A percentile compares a stretch with the other conserved stretches of the same genome.
Conservation (phyloP, 2,797 vertebrate species). For the Falco rusticolus region DNA sequence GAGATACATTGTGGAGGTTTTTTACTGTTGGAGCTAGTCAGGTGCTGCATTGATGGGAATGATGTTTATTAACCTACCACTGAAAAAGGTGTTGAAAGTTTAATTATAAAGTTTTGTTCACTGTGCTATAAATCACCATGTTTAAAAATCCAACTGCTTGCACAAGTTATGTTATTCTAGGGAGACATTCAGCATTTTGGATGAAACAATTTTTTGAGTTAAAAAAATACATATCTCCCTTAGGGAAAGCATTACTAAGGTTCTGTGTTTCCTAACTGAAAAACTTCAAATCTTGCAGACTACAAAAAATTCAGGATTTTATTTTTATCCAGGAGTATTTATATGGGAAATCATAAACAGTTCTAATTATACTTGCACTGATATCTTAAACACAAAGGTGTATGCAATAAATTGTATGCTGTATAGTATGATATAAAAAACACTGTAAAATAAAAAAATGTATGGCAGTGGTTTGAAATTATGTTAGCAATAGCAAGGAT, state of each 20-base stretch:
- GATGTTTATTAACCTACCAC: background rate
- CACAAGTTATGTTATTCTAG: background rate
- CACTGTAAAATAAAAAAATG: background rate
- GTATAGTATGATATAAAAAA: background rate
- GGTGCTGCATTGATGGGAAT: background rate
- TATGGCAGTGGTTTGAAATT: background rate
- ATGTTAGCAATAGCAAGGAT: background rate
- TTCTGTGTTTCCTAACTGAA: background rate
- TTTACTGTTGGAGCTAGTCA: background rate
- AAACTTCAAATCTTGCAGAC: background rate
- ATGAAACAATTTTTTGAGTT: background rate
- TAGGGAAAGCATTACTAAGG: background rate
- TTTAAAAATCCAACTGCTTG: background rate
- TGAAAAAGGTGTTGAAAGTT: background rate
- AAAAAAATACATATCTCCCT: background rate
- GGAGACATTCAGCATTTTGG: background rate
- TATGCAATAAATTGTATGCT: background rate
- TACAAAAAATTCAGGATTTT: background rate
- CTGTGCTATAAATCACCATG: background rate
- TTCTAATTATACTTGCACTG: background rate
- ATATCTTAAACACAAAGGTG: background rate
- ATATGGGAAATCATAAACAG: background rate
- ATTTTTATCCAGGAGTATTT: background rate
- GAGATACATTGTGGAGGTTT: background rate
- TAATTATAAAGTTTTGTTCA: background rate